These are phyloP conservation scores for Apotomis turbidana DNA, from an alignment of 2,888 invertebrate genomes.

Conservation along the genomic window DNA sequence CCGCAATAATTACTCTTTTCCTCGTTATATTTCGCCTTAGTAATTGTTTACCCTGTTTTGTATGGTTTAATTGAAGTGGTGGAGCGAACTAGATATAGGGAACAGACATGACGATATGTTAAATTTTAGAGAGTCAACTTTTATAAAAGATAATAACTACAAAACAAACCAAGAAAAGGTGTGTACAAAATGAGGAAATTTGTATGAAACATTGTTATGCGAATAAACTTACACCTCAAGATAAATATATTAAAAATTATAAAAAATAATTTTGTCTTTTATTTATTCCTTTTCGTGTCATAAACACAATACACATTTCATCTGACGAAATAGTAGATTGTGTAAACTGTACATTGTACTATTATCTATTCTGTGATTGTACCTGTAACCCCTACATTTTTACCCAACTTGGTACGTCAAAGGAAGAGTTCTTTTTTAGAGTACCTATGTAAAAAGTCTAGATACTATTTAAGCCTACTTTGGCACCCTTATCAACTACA, in stretches of 20 bases:
- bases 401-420: no score
- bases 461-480: no score
- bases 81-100: constrained; percentile 82
- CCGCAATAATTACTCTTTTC: constrained; percentile 71
- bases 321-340: neutral
- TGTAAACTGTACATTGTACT: no score
- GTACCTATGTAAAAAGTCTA: no score
- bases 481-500: no score
- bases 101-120: constrained; percentile 83
- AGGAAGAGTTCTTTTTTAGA: no score
- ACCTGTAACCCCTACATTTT: no score
- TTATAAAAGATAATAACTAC: constrained; percentile 81
- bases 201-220: constrained; percentile 84
- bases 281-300: constrained; percentile 53
- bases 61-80: constrained; percentile 77
- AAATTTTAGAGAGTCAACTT: constrained; percentile 83
- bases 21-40: constrained; percentile 78
- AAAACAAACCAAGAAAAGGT: constrained; percentile 81
- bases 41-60: constrained; percentile 66
- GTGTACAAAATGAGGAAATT: constrained; percentile 84
- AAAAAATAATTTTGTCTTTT: constrained; percentile 68
- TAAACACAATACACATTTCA: neutral
- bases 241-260: constrained; percentile 74
- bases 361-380: no score
- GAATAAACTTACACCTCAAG: constrained; percentile 84